Evolutionary conservation across 2,888 invertebrate species (phyloP).

Genomic region (Mimas tiliae): DNA sequence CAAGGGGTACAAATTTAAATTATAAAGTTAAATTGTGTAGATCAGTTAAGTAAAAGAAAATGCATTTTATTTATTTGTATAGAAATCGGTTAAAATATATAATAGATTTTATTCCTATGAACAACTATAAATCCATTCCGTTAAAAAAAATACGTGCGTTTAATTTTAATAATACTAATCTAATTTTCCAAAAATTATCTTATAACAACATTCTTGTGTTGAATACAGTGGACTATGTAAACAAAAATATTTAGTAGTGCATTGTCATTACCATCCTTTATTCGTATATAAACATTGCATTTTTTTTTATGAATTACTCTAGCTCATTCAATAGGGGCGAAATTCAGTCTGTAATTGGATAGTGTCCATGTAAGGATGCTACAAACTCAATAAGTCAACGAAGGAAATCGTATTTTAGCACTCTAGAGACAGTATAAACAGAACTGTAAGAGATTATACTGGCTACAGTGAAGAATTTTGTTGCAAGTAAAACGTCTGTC

Average conservation of each 20-base stretch:
- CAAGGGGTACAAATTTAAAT: too few species aligned
- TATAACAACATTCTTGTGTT: not conserved
- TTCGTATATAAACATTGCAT: not conserved
- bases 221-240: not conserved
- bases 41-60: too few species aligned
- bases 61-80: too few species aligned
- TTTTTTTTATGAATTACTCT: not conserved
- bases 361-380: slow-evolving; percentile 20
- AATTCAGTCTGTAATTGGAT: not conserved
- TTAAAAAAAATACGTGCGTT: not conserved
- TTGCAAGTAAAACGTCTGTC: slow-evolving; percentile 30
- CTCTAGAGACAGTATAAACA: slow-evolving; percentile 44
- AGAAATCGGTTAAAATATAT: too few species aligned
- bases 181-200: not conserved
- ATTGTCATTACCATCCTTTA: not conserved
- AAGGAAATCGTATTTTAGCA: slow-evolving; percentile 41
- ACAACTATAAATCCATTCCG: too few species aligned
- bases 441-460: slow-evolving; percentile 48
- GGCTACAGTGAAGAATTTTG: slow-evolving; percentile 53
- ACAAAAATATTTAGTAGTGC: not conserved
- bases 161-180: too few species aligned
- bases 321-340: not conserved
- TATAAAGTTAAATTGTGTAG: too few species aligned
- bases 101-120: too few species aligned
- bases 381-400: slow-evolving; percentile 50